phyloP scores from a whole-genome alignment of 1,140 invertebrate genomes.

The Polypedilum pembai region DNA sequence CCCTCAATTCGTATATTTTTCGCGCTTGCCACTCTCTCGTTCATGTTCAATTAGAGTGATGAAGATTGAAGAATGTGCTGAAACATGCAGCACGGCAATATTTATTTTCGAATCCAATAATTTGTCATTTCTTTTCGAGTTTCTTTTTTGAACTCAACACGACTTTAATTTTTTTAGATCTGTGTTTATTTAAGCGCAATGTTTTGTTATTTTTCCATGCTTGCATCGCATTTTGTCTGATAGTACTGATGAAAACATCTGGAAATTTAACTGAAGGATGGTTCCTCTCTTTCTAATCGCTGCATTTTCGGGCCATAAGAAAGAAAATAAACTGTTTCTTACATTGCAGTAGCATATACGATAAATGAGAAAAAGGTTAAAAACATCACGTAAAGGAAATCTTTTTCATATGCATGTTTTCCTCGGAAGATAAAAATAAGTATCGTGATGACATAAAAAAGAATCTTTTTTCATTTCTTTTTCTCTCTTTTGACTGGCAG shows the following conservation, averaged over 20 bases:
- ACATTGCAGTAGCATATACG: not conserved
- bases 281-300: not conserved
- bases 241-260: conserved; percentile 1
- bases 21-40: not conserved
- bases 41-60: not conserved
- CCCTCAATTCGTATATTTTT: not conserved
- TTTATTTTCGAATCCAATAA: not conserved
- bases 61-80: not conserved
- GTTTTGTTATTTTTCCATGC: not conserved
- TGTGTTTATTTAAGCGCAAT: not conserved
- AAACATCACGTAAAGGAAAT: conserved; percentile 1
- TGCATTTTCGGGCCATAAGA: no score
- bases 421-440: conserved; percentile 2
- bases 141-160: not conserved
- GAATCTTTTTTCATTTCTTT: not conserved
- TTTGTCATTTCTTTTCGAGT: conserved; percentile 2
- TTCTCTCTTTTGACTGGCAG: no score
- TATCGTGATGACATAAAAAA: conserved; percentile 26
- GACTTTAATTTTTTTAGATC: not conserved
- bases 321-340: not conserved
- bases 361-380: not conserved
- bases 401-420: not conserved
- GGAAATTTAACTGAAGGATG: conserved; percentile 21
- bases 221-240: not conserved
- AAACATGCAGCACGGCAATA: conserved; percentile 4